Base-by-base conservation (phyloP, 2,113 vertebrate genomes). In the Brachypteracias leptosomus region DNA sequence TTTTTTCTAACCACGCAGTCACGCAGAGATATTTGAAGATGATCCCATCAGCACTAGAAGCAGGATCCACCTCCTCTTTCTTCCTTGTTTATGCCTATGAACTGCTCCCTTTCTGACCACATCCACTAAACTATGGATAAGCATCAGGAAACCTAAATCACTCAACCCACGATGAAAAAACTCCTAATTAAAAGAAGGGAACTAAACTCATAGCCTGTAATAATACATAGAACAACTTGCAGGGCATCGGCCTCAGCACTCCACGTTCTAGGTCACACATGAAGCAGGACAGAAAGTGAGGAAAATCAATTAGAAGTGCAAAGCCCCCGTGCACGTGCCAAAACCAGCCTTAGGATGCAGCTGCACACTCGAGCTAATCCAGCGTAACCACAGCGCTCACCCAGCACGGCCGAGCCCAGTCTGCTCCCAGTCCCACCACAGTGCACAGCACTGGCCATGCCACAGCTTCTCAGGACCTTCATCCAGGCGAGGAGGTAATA, bases 381-480 rank as follows among this genome's bases (percentile, higher is more conserved):
- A 59, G 29, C 0, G 0, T 38, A 71, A 71, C 74, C 44, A 38
- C 35, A 11, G 3, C 0, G 47, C 63, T 46, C 31, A 10, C 47
- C 42, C 42, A 1, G 0, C 35, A 57, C 35, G 28, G 42, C 75
- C 42, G 58, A 63, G 58, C 33, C 24, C 55, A 15, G 9, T 21
- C 36, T 14, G 9, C 7, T 10, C 31, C 8, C 3, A 0, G 0
- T 14, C 19, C 72, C 49, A 33, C 3, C 58, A 11, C 0, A 0
- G 51, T 44, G 42, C 35, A 33, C 3, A 1, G 54, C 77, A 49
- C 51, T 65, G 17, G 8, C 13, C 15, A 52, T 19, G 49, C 58
- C 9, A 13, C 54, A 61, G 49, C 59, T 72, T 49, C 62, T 79
- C 3, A 2, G 52, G 36, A 25, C 5, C 2, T 51, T 63, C 19